Base-by-base conservation (phyloP, 2,888 invertebrate genomes). In the Drosophila mercatorum region DNA sequence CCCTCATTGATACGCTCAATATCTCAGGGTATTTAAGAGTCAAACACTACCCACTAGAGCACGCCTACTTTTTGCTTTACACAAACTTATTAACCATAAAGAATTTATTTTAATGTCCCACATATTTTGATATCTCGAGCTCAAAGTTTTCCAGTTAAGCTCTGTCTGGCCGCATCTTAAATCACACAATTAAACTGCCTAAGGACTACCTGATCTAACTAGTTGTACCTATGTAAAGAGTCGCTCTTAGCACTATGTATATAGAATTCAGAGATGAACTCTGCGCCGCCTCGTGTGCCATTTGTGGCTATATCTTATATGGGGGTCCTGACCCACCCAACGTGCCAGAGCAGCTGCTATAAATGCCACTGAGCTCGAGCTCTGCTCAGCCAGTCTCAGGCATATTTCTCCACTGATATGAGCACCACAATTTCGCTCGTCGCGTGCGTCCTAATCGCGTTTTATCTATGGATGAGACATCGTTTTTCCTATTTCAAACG, bases 401-500 rank as follows among this genome's bases (percentile, higher is more conserved):
- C 7, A 6, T 34, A n/a, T 17, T 22, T 26, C 17, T 8, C 14
- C 43, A 64, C 28, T 40, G 36, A 46, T 55, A 77, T 80, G 77
- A 61, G 36, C 26, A 10, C 40, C 55, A 49, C 51, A 1, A 46
- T 60, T 10, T 60, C 31, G 49, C 31, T 78, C 10, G 7, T 51
- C 28, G 65, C 28, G 46, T 11, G 57, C 17, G 12, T 55, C 58
- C 40, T 78, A 8, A 31, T 78, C n/a, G 49, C 38, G 2, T 44
- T 61, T 14, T 71, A 26, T 34, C 26, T 76, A 55, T 89, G 84
- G 82, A 66, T 89, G 53, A 64, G 59, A 7, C 69, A 71, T 0
- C 47, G 64, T 1, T 71, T 74, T 5, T 60, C 55, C 5, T 86
- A 90, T 6, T 88, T 90, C 68, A 59, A 79, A 28, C 71, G 77